Conservation (phyloP, 2,797 vertebrate genomes). For the Chaunax sp. region DNA sequence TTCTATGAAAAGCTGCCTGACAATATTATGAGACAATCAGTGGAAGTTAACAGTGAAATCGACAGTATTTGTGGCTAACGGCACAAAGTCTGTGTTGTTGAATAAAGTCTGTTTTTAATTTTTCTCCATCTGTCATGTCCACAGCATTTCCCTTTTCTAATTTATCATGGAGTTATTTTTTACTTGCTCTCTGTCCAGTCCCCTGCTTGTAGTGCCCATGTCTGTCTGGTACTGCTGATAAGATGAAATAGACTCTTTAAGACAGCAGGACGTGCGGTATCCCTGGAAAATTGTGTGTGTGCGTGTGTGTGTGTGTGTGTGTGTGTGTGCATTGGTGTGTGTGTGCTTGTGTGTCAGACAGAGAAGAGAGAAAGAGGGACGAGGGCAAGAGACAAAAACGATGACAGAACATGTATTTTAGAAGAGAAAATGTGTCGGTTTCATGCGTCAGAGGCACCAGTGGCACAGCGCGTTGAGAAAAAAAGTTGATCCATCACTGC, state of each 20-base stretch:
- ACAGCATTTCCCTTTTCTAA: constrained; percentile 12
- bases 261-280: constrained; percentile 57
- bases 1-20: constrained; percentile 32
- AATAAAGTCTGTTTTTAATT: constrained; percentile 4
- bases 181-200: constrained; percentile 44
- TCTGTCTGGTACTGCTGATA: constrained; percentile 70
- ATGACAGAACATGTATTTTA: constrained; percentile 65
- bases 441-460: constrained; percentile 48
- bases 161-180: constrained; percentile 1
- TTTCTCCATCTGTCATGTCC: constrained; percentile 4
- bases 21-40: constrained; percentile 20
- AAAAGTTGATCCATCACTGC: constrained; percentile 75
- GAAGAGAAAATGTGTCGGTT: constrained; percentile 44
- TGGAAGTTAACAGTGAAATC: constrained; percentile 5
- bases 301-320: constrained; percentile 21
- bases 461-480: constrained; percentile 29
- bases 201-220: constrained; percentile 37
- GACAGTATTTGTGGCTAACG: not conserved
- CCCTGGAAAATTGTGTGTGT: constrained; percentile 44
- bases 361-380: constrained; percentile 38
- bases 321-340: constrained; percentile 16
- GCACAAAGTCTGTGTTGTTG: not conserved
- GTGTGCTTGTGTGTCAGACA: constrained; percentile 39
- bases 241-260: constrained; percentile 66
- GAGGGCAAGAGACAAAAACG: constrained; percentile 50